These are phyloP conservation scores for Netelia inedita DNA, from an alignment of 2,888 invertebrate genomes.

Conservation along the genomic window DNA sequence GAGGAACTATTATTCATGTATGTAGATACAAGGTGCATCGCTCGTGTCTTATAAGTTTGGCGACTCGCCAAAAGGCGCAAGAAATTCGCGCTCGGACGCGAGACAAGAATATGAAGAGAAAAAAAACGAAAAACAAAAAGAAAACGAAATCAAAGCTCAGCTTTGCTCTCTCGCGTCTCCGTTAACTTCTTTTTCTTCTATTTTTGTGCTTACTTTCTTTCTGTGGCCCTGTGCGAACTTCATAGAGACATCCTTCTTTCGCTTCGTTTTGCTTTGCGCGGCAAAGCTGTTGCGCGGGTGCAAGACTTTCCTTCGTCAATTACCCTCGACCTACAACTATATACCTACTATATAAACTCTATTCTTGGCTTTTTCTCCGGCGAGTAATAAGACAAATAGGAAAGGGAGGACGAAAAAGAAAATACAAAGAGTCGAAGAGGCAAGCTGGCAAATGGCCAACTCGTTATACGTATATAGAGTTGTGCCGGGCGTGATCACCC, in stretches of 20 bases:
- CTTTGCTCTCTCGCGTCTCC: constrained; percentile 14
- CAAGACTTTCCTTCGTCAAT: constrained; percentile 49
- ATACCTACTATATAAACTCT: constrained; percentile 25
- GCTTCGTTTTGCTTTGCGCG: not conserved
- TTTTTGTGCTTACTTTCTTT: not conserved
- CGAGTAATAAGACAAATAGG: constrained; percentile 39
- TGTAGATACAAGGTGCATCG: not conserved
- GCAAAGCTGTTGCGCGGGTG: constrained; percentile 29
- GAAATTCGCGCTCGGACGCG: constrained; percentile 5
- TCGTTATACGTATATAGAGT: not conserved
- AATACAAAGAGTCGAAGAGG: constrained; percentile 33
- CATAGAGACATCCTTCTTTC: not conserved
- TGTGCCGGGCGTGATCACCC: not conserved
- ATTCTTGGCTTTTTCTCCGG: constrained; percentile 34
- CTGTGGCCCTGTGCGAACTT: not conserved
- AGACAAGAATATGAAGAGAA: constrained; percentile 14
- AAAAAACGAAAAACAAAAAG: constrained; percentile 22
- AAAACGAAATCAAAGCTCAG: constrained; percentile 6
- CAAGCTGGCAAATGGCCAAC: constrained; percentile 56
- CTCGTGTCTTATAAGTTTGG: constrained; percentile 34
- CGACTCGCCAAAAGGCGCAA: constrained; percentile 25
- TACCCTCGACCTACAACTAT: constrained; percentile 6
- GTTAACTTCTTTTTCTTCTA: not conserved
- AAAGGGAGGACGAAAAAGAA: constrained; percentile 12
- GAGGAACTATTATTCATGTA: no score